Percentiles rank a stretch among this genome's conserved stretches.
Evolutionary conservation across 2,113 vertebrate species (phyloP).

Genomic region (Syngnathoides biaculeatus): DNA sequence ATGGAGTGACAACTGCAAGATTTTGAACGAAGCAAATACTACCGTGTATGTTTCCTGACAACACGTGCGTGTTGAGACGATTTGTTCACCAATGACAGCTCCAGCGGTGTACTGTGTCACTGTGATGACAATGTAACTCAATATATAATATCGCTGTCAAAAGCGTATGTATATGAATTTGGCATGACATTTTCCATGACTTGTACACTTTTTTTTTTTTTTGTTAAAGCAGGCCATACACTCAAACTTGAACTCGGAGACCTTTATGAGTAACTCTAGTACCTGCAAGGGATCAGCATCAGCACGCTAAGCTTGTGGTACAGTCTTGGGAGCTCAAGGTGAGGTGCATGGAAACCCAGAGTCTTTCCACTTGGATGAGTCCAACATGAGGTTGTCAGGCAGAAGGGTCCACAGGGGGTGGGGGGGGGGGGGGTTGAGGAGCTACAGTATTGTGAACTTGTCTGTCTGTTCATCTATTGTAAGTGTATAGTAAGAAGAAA

Average conservation of each 20-base stretch:
- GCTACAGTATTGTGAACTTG: background rate
- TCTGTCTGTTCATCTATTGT: background rate
- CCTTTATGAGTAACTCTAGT: constrained; percentile 26
- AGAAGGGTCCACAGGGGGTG: constrained; percentile 12
- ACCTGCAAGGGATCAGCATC: constrained; percentile 37
- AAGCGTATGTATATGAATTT: background rate
- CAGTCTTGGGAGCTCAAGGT: constrained; percentile 52
- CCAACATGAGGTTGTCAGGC: constrained; percentile 36
- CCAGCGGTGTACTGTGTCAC: constrained; percentile 1
- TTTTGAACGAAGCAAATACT: constrained; percentile 40
- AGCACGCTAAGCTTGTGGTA: constrained; percentile 35
- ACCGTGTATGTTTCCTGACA: constrained; percentile 56
- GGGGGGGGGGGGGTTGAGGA: too few species aligned
- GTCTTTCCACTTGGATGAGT: constrained; percentile 31
- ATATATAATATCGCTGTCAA: background rate
- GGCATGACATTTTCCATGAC: constrained; percentile 14
- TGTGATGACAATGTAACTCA: constrained; percentile 8
- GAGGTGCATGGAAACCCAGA: constrained; percentile 33
- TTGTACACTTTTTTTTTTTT: constrained; percentile 5
- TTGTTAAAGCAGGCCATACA: background rate
- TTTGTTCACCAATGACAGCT: constrained; percentile 30
- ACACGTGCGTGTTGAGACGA: constrained; percentile 54
- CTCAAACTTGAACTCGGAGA: constrained; percentile 17
- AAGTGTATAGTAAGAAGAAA: background rate
- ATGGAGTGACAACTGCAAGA: background rate